phyloP scores from a whole-genome alignment of 2,888 invertebrate species.

The Cosmia trapezina region DNA sequence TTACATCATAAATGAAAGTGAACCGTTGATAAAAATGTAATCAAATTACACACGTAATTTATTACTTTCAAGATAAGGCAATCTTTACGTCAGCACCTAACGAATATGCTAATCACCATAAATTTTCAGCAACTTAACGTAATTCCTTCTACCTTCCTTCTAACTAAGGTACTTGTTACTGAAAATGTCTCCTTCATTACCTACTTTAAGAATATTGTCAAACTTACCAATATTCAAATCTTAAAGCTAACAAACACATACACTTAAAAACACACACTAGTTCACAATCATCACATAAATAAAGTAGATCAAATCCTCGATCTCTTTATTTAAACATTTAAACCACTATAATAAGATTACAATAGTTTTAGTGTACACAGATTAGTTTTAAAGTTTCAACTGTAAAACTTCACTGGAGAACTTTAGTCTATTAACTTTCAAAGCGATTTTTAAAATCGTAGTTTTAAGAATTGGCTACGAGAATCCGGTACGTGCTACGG shows the following conservation, averaged over 20 bases:
- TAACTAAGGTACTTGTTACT: constrained; percentile 12
- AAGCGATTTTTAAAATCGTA: neutral
- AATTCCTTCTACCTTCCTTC: constrained; percentile 8
- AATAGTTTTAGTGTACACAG: constrained; percentile 55
- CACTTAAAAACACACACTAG: constrained; percentile 50
- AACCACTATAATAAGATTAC: constrained; percentile 53
- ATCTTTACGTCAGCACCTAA: constrained; percentile 32
- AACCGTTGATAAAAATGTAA: constrained; percentile 41
- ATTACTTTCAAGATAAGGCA: constrained; percentile 45
- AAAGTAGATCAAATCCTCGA: constrained; percentile 52
- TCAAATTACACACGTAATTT: constrained; percentile 45
- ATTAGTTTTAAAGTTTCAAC: constrained; percentile 40
- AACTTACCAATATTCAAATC: constrained; percentile 65
- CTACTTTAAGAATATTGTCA: constrained; percentile 12
- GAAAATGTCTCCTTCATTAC: constrained; percentile 22
- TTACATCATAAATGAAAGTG: constrained; percentile 15
- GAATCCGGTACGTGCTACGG: constrained; percentile 67
- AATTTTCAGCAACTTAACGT: constrained; percentile 21
- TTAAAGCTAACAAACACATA: constrained; percentile 44
- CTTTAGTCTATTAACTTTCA: constrained; percentile 10
- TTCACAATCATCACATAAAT: constrained; percentile 63
- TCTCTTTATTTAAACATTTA: constrained; percentile 67
- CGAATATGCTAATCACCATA: constrained; percentile 35
- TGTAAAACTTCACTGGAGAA: constrained; percentile 30
- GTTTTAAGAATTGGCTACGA: constrained; percentile 33